phyloP scores from a whole-genome alignment of 2,888 invertebrate species.

The Cheilosia pagana region DNA sequence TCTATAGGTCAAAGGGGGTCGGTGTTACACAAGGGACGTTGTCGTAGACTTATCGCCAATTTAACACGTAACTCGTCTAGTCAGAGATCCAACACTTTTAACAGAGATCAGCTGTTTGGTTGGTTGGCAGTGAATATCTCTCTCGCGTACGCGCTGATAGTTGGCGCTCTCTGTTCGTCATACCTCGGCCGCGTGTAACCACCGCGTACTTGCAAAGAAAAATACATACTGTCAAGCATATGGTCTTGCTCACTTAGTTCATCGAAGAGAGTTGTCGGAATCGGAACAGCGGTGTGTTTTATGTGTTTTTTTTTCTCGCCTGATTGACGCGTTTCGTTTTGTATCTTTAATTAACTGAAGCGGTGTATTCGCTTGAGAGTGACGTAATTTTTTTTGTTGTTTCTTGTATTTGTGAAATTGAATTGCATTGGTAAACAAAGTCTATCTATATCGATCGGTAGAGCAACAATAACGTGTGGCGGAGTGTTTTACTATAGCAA shows the following conservation, averaged over 20 bases:
- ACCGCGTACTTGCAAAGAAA: conserved; percentile 35
- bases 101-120: not conserved
- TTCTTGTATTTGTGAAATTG: conserved; percentile 9
- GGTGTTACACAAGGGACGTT: not conserved
- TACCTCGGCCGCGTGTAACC: conserved; percentile 34
- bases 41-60: conserved; percentile 29
- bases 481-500: not conserved
- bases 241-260: conserved; percentile 58
- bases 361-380: conserved; percentile 17
- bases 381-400: conserved; percentile 19
- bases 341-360: conserved; percentile 9
- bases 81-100: conserved; percentile 28
- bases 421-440: conserved; percentile 34
- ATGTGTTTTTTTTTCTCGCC: conserved; percentile 15
- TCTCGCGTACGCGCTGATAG: conserved; percentile 11
- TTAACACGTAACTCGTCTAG: conserved; percentile 1
- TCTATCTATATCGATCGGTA: conserved; percentile 28
- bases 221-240: conserved; percentile 21
- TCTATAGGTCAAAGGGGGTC: conserved; percentile 29
- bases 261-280: conserved; percentile 67
- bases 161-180: conserved; percentile 39
- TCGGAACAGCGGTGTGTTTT: conserved; percentile 59
- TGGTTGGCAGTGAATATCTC: conserved; percentile 10
- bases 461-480: too few relatives aligned
- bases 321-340: conserved; percentile 23